These are phyloP conservation scores for Acanthococcus lagerstroemiae DNA, from an alignment of 2,888 invertebrate species.

Conservation along the genomic window DNA sequence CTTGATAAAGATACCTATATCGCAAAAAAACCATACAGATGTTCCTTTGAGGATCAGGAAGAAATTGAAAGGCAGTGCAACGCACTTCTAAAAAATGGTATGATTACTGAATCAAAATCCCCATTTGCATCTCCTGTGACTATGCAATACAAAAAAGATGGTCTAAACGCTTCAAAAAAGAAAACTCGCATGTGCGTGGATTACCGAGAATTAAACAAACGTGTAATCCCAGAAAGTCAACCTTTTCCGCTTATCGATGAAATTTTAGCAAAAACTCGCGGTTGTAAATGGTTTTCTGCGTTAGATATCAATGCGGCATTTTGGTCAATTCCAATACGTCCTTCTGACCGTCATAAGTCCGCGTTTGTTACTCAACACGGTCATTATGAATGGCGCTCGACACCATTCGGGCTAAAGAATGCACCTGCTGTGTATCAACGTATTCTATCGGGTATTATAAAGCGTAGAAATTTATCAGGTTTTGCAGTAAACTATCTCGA, in stretches of 20 bases:
- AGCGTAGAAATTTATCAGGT: neutral
- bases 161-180: neutral
- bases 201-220: neutral
- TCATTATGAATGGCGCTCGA: slow-evolving; percentile 1
- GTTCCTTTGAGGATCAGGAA: slow-evolving; percentile 7
- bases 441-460: neutral
- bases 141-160: slow-evolving; percentile 14
- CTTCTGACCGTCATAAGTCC: slow-evolving; percentile 40
- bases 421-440: neutral
- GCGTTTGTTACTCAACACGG: slow-evolving; percentile 22
- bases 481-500: neutral
- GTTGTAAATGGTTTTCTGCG: slow-evolving; percentile 40
- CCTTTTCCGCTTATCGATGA: slow-evolving; percentile 15
- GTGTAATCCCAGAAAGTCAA: neutral
- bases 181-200: slow-evolving; percentile 10
- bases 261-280: slow-evolving; percentile 35
- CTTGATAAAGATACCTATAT: neutral
- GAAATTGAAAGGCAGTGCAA: slow-evolving; percentile 17
- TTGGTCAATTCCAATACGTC: slow-evolving; percentile 25
- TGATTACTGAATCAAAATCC: slow-evolving; percentile 13
- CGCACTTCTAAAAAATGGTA: neutral
- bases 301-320: slow-evolving; percentile 38
- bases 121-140: slow-evolving; percentile 25
- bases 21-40: slow-evolving; percentile 25
- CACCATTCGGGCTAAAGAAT: slow-evolving; percentile 23